Percentiles rank a stretch among this genome's conserved stretches.
These are phyloP conservation scores for Platynereis dumerilii DNA, from an alignment of 2,888 invertebrate genomes.

Conservation along the genomic window DNA sequence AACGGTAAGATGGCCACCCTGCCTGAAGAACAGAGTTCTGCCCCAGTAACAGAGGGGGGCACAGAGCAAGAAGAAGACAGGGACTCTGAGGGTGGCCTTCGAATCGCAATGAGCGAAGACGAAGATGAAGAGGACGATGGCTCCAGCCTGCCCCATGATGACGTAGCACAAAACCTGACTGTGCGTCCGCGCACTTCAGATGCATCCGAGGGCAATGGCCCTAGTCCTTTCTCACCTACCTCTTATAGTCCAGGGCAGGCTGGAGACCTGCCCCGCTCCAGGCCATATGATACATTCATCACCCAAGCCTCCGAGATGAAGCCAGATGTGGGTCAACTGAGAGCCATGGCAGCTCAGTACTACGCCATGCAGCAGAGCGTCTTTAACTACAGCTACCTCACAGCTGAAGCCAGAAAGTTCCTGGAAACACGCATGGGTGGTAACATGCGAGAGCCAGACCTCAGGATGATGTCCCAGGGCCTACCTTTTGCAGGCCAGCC, in stretches of 20 bases:
- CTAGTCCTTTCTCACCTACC: conserved; percentile 3
- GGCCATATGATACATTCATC: conserved; percentile 3
- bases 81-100: conserved; percentile 5
- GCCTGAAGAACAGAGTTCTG: conserved; percentile 1
- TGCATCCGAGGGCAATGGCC: conserved; percentile 3
- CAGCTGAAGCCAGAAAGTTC: conserved; percentile 4
- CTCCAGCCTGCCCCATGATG: not conserved
- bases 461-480: not conserved
- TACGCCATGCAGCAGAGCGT: conserved; percentile 9
- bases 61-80: conserved; percentile 3
- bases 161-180: conserved; percentile 7
- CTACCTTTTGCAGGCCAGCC: not conserved
- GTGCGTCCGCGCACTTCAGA: not conserved
- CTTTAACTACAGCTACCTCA: conserved; percentile 8
- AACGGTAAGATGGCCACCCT: not conserved
- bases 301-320: conserved; percentile 7
- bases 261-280: conserved; percentile 2
- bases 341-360: conserved; percentile 9
- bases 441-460: not conserved
- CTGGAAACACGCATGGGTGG: conserved; percentile 3
- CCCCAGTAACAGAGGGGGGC: not conserved
- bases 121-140: conserved; percentile 4
- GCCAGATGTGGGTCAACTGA: conserved; percentile 1
- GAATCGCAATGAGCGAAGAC: not conserved
- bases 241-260: conserved; percentile 6